phyloP scores from a whole-genome alignment of 2,797 vertebrate genomes.

The Chaenodraco wilsoni region DNA sequence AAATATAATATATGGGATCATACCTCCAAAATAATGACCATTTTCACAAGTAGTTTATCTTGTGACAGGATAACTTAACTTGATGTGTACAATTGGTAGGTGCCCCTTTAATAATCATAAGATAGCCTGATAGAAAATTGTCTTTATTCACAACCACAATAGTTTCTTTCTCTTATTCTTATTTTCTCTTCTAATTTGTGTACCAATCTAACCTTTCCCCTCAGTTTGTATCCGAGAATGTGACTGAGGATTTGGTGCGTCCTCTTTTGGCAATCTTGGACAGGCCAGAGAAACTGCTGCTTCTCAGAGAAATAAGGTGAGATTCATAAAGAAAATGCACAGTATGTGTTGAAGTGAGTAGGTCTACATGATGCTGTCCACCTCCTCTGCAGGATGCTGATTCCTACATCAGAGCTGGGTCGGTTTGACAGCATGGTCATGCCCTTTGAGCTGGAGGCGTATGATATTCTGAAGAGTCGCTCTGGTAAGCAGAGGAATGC shows the following conservation, averaged over 20 bases:
- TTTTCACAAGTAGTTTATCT: background rate
- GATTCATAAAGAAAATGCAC: background rate
- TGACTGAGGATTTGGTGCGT: slow-evolving; percentile 91
- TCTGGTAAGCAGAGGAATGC: slow-evolving; percentile 81
- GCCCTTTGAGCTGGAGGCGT: slow-evolving; percentile 94
- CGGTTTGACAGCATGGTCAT: slow-evolving; percentile 96
- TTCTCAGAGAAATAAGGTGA: slow-evolving; percentile 93
- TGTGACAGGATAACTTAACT: background rate
- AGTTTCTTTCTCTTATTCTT: background rate
- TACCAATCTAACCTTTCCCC: slow-evolving; percentile 18
- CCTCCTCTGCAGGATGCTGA: slow-evolving; percentile 79
- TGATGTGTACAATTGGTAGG: too few species aligned
- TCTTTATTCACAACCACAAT: background rate
- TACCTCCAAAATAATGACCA: too few species aligned
- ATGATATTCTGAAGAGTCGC: slow-evolving; percentile 90
- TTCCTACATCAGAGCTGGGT: slow-evolving; percentile 87
- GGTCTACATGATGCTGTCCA: slow-evolving; percentile 8
- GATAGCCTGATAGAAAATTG: background rate
- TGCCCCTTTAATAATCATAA: slow-evolving; percentile 4
- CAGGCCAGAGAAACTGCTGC: slow-evolving; percentile 91
- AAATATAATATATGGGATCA: too few species aligned
- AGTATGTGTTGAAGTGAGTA: background rate
- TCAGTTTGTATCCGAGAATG: slow-evolving; percentile 88
- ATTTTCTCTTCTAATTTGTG: background rate
- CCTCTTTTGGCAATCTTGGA: slow-evolving; percentile 95